These are phyloP conservation scores for Centropristis striata DNA, from an alignment of 2,113 vertebrate genomes.

Conservation along the genomic window DNA sequence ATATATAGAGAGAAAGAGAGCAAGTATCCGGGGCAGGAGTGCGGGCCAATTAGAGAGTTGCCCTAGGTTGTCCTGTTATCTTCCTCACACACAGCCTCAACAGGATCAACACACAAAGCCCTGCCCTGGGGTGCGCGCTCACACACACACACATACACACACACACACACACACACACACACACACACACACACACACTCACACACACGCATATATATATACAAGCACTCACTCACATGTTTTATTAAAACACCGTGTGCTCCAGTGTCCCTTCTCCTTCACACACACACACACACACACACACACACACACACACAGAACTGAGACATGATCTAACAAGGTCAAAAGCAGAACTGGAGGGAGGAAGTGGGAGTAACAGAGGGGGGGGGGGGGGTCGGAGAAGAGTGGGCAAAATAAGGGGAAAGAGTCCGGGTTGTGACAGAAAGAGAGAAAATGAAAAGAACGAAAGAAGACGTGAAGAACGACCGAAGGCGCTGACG, in stretches of 20 bases:
- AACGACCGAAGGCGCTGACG: background rate
- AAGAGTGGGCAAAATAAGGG: background rate
- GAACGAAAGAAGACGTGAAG: background rate
- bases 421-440: constrained; percentile 19
- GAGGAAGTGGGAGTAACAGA: constrained; percentile 5
- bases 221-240: constrained; percentile 21
- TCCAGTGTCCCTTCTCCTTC: background rate
- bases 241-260: constrained; percentile 44
- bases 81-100: constrained; percentile 61
- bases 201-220: no score
- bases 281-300: background rate
- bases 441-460: constrained; percentile 7
- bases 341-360: constrained; percentile 51
- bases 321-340: constrained; percentile 69
- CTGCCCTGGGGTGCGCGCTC: constrained; percentile 28
- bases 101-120: constrained; percentile 65
- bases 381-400: background rate
- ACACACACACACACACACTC: constrained; percentile 12
- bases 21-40: constrained; percentile 56
- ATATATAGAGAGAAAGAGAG: constrained; percentile 43
- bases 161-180: background rate
- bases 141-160: constrained; percentile 36
- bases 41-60: constrained; percentile 75
- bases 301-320: background rate
- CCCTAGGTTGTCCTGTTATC: constrained; percentile 75